Conservation (phyloP, 2,888 invertebrate species). For the Drosophila hamatofila region DNA sequence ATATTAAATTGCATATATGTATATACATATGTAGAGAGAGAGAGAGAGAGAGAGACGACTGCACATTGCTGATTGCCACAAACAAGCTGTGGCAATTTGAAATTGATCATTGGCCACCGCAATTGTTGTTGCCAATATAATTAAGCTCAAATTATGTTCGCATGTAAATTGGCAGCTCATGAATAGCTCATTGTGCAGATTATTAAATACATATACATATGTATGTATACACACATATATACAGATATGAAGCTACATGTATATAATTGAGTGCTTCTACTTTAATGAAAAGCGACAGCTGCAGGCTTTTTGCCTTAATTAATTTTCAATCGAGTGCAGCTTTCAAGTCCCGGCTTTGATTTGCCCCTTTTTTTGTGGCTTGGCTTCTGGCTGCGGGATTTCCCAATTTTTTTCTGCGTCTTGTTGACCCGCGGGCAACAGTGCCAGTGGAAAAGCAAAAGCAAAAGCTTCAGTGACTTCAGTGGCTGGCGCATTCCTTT, state of each 20-base stretch:
- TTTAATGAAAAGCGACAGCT: conserved; percentile 19
- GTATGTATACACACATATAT: not conserved
- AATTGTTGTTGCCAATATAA: conserved; percentile 43
- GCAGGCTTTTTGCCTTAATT: conserved; percentile 30
- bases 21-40: not conserved
- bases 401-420: not conserved
- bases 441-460: not conserved
- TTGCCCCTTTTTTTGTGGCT: conserved; percentile 19
- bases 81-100: conserved; percentile 5
- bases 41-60: not conserved
- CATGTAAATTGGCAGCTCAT: conserved; percentile 47
- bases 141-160: conserved; percentile 29
- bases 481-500: conserved; percentile 17
- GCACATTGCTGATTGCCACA: conserved; percentile 18
- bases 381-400: conserved; percentile 19
- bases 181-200: conserved; percentile 26
- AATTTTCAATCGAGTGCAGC: conserved; percentile 33
- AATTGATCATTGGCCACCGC: conserved; percentile 22
- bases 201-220: conserved; percentile 4
- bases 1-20: conserved; percentile 1
- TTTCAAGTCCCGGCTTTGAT: conserved; percentile 33
- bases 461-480: conserved; percentile 18
- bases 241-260: not conserved
- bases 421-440: conserved; percentile 13
- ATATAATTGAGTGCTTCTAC: not conserved